Base-by-base conservation (phyloP, 2,888 invertebrate genomes). In the Hololepta plana region DNA sequence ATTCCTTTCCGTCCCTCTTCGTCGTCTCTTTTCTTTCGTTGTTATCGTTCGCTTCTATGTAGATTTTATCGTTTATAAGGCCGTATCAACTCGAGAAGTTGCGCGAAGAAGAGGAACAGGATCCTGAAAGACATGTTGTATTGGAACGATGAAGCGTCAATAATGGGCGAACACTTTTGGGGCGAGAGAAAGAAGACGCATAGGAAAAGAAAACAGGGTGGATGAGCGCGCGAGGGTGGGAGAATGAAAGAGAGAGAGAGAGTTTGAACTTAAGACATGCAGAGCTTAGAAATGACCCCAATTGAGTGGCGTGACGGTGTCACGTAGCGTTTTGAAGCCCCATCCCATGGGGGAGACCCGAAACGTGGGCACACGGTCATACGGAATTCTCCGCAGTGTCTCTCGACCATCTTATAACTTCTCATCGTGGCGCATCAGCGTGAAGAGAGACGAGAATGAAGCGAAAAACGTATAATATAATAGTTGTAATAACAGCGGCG, bases 281-380 rank as follows among this genome's bases (percentile, higher is more conserved):
- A 37, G 33, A 32, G 49, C 46, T 46, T 49, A 47, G 45, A 44
- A 49, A 49, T 45, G 47, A 45, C 47, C 43, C 39, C 46, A 44
- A 47, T 48, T 46, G 44, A 39, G 39, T 34, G 34, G 34, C 36
- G 37, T 40, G 36, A 39, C 44, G 41, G 37, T 40, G 45, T 45
- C 49, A 49, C 49, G 49, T 49, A 35, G 44, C 38, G 33, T 37
- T 46, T 47, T 49, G 45, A 47, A 47, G 45, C 42, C 36, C 34
- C 34, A 32, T 41, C 46, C 38, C 40, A 10, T 27, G 43, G 42
- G 42, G 40, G n/a, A n/a, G n/a, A n/a, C n/a, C n/a, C n/a, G n/a
- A n/a, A n/a, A 32, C 39, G 42, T 41, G 39, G 40, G 38, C 30
- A 36, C 29, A 32, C 31, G 34, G 28, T 33, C 32, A 32, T 34